Conservation (phyloP, 1,140 invertebrate genomes). For the Megalonaias nervosa region DNA sequence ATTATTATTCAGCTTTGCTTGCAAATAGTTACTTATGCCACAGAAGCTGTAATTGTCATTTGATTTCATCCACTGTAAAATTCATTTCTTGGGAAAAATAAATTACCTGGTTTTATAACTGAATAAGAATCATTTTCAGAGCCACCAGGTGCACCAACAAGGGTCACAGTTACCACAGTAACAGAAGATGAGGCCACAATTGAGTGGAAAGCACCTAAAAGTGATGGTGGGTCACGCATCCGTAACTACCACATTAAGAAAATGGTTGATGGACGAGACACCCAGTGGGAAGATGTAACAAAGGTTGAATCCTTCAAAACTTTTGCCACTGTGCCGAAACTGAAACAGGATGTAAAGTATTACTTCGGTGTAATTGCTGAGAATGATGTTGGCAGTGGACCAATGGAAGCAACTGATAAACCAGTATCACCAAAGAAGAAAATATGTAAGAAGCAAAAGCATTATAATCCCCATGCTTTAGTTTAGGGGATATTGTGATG, state of each 20-base stretch:
- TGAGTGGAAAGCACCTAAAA: slow-evolving; percentile 90
- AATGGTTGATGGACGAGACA: slow-evolving; percentile 78
- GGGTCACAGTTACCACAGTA: slow-evolving; percentile 87
- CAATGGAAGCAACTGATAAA: slow-evolving; percentile 89
- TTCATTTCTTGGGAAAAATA: too few relatives aligned
- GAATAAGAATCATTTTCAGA: slow-evolving; percentile 76
- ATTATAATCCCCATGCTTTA: neutral
- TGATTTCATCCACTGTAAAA: too few relatives aligned
- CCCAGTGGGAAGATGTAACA: slow-evolving; percentile 76
- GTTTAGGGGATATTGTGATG: neutral
- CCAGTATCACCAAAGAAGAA: slow-evolving; percentile 94
- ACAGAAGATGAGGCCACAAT: slow-evolving; percentile 94
- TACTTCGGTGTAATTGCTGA: slow-evolving; percentile 96
- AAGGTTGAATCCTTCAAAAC: slow-evolving; percentile 78
- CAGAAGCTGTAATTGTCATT: too few relatives aligned
- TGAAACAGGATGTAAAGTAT: slow-evolving; percentile 96
- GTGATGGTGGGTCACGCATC: slow-evolving; percentile 85
- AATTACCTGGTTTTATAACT: too few relatives aligned
- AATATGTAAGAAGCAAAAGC: slow-evolving; percentile 77
- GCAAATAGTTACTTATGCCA: too few relatives aligned
- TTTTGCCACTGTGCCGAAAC: slow-evolving; percentile 85
- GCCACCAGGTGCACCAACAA: slow-evolving; percentile 77
- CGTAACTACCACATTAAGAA: slow-evolving; percentile 88
- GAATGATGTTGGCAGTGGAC: slow-evolving; percentile 96
- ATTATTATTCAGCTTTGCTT: too few relatives aligned